phyloP scores from a whole-genome alignment of 1,140 invertebrate genomes.

The Lamellibrachia luymesi region DNA sequence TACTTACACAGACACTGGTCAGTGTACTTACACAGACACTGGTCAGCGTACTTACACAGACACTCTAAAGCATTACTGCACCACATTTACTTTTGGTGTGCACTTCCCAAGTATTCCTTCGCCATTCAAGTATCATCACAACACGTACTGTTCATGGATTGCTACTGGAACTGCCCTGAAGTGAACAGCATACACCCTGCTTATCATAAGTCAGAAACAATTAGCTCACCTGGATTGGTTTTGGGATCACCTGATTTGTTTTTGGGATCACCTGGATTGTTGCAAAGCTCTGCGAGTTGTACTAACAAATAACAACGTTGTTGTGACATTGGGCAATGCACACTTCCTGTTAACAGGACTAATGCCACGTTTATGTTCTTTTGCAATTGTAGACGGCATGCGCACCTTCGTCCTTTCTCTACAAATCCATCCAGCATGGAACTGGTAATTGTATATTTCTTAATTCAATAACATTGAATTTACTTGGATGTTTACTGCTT shows the following conservation, averaged over 20 bases:
- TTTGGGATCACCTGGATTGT: background rate
- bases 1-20: too few relatives aligned
- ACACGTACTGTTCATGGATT: background rate
- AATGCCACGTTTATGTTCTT: background rate
- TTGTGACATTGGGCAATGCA: background rate
- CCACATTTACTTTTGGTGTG: background rate
- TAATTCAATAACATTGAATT: background rate
- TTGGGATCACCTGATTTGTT: background rate
- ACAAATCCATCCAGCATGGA: constrained; percentile 4
- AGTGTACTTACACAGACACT: too few relatives aligned
- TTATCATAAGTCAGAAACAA: background rate
- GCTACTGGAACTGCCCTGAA: background rate
- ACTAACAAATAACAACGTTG: background rate
- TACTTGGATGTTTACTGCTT: background rate
- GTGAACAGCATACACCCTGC: background rate
- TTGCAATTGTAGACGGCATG: background rate
- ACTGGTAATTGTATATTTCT: background rate
- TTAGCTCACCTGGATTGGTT: background rate
- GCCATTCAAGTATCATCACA: background rate
- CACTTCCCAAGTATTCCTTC: background rate
- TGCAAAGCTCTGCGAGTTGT: background rate
- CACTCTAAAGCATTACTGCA: background rate
- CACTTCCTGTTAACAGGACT: background rate
- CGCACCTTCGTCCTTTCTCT: background rate
- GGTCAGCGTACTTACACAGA: too few relatives aligned